Percentiles rank a stretch among this genome's conserved stretches.
Evolutionary conservation across 2,113 vertebrate species (phyloP).

Genomic region (Craseonycteris thonglongyai): DNA sequence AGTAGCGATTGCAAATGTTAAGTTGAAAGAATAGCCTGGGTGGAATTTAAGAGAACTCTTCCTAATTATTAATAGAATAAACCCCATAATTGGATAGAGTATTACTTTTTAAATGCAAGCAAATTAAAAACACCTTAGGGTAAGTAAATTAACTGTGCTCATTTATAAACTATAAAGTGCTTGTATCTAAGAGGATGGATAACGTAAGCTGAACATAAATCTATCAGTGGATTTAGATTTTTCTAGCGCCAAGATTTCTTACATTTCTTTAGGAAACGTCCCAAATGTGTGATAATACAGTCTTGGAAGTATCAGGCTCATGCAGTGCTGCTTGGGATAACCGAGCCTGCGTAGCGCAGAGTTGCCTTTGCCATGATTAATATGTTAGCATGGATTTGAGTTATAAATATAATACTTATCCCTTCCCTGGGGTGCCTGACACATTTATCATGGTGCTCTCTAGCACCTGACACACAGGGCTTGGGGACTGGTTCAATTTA

Average conservation of each 20-base stretch:
- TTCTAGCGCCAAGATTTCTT: not conserved
- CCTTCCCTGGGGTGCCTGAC: not conserved
- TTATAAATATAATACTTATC: constrained; percentile 27
- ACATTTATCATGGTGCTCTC: not conserved
- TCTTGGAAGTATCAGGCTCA: not conserved
- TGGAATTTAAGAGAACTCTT: constrained; percentile 20
- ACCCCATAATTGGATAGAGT: constrained; percentile 1
- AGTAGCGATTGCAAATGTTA: constrained; percentile 4
- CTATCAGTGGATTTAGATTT: not conserved
- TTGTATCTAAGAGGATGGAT: constrained; percentile 36
- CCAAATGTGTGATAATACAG: not conserved
- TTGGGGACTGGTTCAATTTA: not conserved
- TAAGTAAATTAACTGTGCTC: constrained; percentile 55
- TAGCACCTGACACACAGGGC: not conserved
- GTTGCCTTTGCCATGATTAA: constrained; percentile 3
- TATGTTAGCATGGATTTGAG: not conserved
- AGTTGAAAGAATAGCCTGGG: constrained; percentile 2
- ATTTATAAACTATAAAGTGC: constrained; percentile 52
- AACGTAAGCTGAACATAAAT: constrained; percentile 1
- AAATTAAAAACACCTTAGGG: constrained; percentile 37
- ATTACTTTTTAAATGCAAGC: constrained; percentile 39
- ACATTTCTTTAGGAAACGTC: not conserved
- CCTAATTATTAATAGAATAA: constrained; percentile 40
- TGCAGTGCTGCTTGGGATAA: not conserved
- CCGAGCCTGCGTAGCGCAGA: not conserved